A percentile compares a stretch with the other conserved stretches of the same genome.
These are phyloP conservation scores for Galeruca laticollis DNA, from an alignment of 2,888 invertebrate species.

Conservation along the genomic window DNA sequence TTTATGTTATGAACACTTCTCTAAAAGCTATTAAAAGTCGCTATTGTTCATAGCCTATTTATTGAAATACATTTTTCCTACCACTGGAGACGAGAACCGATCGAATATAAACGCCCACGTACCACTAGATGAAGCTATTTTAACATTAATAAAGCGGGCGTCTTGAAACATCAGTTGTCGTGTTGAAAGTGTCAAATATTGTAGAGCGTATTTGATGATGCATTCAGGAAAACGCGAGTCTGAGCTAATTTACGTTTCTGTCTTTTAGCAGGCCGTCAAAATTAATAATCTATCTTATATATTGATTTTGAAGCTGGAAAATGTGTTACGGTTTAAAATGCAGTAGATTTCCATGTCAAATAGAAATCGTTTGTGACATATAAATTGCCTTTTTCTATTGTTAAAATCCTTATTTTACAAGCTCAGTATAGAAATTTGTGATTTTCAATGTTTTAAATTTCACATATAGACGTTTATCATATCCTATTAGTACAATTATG, in stretches of 20 bases:
- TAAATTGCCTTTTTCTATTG: too few species aligned
- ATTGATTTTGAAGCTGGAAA: slow-evolving; percentile 1
- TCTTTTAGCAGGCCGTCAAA: neutral
- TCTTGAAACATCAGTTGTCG: slow-evolving; percentile 22
- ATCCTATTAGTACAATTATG: too few species aligned
- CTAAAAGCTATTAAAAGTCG: slow-evolving; percentile 27
- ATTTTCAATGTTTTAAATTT: too few species aligned
- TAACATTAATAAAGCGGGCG: slow-evolving; percentile 29
- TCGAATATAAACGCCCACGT: slow-evolving; percentile 24
- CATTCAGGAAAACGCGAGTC: slow-evolving; percentile 20
- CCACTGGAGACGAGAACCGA: slow-evolving; percentile 4
- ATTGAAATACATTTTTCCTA: slow-evolving; percentile 15
- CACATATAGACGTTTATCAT: too few species aligned
- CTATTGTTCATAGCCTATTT: slow-evolving; percentile 31
- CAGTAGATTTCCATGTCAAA: too few species aligned
- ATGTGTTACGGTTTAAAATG: neutral
- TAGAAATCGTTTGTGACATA: too few species aligned
- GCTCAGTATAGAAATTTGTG: too few species aligned
- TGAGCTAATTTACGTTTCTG: slow-evolving; percentile 13
- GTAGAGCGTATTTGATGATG: slow-evolving; percentile 10
- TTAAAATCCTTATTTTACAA: too few species aligned
- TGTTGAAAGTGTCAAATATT: slow-evolving; percentile 23
- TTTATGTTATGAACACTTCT: slow-evolving; percentile 37
- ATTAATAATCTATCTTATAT: neutral
- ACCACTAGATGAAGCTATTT: slow-evolving; percentile 26